Evolutionary conservation across 1,140 invertebrate species (phyloP).

Genomic region (Drosophila ohnishii): DNA sequence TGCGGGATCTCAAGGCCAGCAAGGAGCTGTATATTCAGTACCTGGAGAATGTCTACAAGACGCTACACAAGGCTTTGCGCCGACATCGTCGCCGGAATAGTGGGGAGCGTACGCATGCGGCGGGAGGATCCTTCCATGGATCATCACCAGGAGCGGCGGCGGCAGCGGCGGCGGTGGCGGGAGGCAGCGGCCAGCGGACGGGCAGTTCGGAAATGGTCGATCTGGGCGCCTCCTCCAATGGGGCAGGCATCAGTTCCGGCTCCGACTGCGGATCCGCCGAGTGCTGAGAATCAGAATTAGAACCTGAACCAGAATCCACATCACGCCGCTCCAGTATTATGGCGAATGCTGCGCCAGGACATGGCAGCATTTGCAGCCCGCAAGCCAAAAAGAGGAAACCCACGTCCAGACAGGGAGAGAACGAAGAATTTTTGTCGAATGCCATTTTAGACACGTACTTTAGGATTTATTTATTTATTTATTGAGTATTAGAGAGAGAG

Average conservation of each 20-base stretch:
- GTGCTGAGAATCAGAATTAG: slow-evolving; percentile 4
- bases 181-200: slow-evolving; percentile 2
- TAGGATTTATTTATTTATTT: slow-evolving; percentile 59
- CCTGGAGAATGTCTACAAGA: slow-evolving; percentile 54
- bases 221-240: slow-evolving; percentile 1
- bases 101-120: slow-evolving; percentile 19
- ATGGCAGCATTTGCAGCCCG: neutral
- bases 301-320: neutral
- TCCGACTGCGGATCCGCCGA: slow-evolving; percentile 28
- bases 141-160: neutral
- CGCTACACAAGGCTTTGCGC: slow-evolving; percentile 31
- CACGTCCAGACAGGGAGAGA: slow-evolving; percentile 19
- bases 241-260: slow-evolving; percentile 1
- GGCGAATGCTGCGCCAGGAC: neutral
- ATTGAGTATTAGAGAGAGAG: slow-evolving; percentile 32
- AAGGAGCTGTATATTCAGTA: slow-evolving; percentile 66
- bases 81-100: slow-evolving; percentile 33
- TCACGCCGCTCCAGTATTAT: slow-evolving; percentile 19
- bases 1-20: slow-evolving; percentile 62
- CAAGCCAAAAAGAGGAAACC: slow-evolving; percentile 23
- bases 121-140: neutral
- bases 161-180: neutral
- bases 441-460: slow-evolving; percentile 69
- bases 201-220: slow-evolving; percentile 44
- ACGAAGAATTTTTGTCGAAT: slow-evolving; percentile 72